A percentile compares a stretch with the other conserved stretches of the same genome.
Evolutionary conservation across 2,113 vertebrate species (phyloP).

Genomic region (Poicephalus gulielmi): DNA sequence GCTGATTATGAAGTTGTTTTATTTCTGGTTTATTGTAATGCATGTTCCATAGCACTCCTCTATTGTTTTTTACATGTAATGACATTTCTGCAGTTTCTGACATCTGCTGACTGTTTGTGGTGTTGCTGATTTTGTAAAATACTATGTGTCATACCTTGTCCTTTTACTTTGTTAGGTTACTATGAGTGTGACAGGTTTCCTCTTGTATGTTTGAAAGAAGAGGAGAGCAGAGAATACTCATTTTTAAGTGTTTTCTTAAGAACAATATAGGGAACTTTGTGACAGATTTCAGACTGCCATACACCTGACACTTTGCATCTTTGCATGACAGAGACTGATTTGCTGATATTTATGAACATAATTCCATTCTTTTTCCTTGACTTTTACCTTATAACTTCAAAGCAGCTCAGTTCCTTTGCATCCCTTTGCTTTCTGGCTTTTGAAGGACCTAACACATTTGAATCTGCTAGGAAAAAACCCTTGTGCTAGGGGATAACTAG

Average conservation of each 20-base stretch:
- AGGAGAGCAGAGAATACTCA: neutral
- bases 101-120: neutral
- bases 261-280: neutral
- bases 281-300: neutral
- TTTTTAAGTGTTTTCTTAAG: neutral
- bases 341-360: neutral
- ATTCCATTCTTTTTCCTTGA: neutral
- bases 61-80: neutral
- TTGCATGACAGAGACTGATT: neutral
- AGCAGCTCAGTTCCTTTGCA: neutral
- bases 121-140: neutral
- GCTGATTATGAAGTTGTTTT: neutral
- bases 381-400: neutral
- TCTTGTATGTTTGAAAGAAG: neutral
- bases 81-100: neutral
- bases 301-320: neutral
- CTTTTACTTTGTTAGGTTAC: neutral
- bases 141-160: neutral
- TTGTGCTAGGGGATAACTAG: neutral
- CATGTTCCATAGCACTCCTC: neutral
- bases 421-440: neutral
- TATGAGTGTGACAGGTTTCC: neutral
- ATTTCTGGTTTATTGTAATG: neutral
- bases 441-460: neutral
- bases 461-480: neutral